Base-by-base conservation (phyloP, 1,140 invertebrate species). In the Eupristina koningsbergeri region DNA sequence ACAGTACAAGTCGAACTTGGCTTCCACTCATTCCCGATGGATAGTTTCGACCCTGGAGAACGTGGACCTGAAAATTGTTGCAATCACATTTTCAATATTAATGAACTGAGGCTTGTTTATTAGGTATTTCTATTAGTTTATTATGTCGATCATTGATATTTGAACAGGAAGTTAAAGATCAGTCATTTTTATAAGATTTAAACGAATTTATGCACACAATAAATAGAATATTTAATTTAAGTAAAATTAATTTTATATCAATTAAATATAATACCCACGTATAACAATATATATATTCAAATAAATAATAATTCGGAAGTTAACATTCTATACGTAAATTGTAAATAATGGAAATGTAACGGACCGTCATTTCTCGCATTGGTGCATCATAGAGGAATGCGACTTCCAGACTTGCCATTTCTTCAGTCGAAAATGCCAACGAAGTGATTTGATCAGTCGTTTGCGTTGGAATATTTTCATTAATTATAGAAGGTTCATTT, bases 301-400 rank as follows among this genome's bases (percentile, higher is more conserved):
- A 45, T 45, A 5, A 11, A 45, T 45, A 45, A 45, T 7, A 45
- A 45, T 11, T 45, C 41, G 41, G 41, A n/a, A n/a, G n/a, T n/a
- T n/a, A n/a, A n/a, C n/a, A n/a, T n/a, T n/a, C n/a, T n/a, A n/a
- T n/a, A n/a, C n/a, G n/a, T 45, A 45, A 45, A 45, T 45, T 45
- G 5, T 71, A 41, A 41, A 29, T 29, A 31, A 75, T 58, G 36
- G 9, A 76, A 34, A 41, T 78, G 22, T 3, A 47, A 82, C 87
- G 41, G 81, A 96, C 95, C 36, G 96, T 97, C 96, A 99, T 97
- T 91, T 96, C 97, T 29, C 96, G 94, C 91, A 97, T 96, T 9
- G 96, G 96, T 8, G 96, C 95, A 89, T 98, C 97, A 90, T 98
- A 98, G 22, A 96, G 93, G 88, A 98, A 95, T 19, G 97, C 97